Evolutionary conservation across 2,888 invertebrate species (phyloP).

Genomic region (Lasius fuliginosus): DNA sequence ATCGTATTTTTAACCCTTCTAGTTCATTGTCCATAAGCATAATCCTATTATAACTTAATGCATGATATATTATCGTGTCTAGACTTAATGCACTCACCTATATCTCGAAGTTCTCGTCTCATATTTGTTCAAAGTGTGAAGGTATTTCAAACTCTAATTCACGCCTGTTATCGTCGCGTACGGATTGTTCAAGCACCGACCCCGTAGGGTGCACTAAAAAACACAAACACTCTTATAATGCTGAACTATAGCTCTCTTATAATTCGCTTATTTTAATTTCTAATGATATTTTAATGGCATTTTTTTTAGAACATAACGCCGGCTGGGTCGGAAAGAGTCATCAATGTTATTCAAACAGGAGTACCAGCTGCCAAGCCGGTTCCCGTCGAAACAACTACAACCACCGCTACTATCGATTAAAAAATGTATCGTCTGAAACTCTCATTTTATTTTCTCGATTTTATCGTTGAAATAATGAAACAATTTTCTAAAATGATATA

Average conservation of each 20-base stretch:
- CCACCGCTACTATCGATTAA: conserved; percentile 9
- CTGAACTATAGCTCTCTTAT: conserved; percentile 36
- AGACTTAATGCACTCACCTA: conserved; percentile 74
- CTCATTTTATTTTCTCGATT: conserved; percentile 36
- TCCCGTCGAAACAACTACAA: conserved; percentile 64
- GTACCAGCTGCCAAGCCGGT: conserved; percentile 78
- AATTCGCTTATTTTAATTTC: conserved; percentile 22
- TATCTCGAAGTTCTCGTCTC: conserved; percentile 71
- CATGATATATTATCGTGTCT: conserved; percentile 18
- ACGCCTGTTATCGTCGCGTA: conserved; percentile 79
- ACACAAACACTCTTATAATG: conserved; percentile 66
- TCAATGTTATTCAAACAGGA: conserved; percentile 82
- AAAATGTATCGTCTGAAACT: conserved; percentile 17
- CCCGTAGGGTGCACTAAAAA: conserved; percentile 84
- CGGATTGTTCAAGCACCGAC: conserved; percentile 84
- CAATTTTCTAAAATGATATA: conserved; percentile 1
- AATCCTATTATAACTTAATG: conserved; percentile 29
- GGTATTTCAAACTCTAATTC: conserved; percentile 75
- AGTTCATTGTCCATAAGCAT: not conserved
- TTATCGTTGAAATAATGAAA: not conserved
- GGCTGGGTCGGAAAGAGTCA: conserved; percentile 77
- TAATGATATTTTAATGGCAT: conserved; percentile 2
- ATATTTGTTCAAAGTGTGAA: conserved; percentile 70
- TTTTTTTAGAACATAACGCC: conserved; percentile 76
- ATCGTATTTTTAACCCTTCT: conserved; percentile 15